Evolutionary conservation across 2,888 invertebrate species (phyloP).

Genomic region (Agriopis leucophaearia): DNA sequence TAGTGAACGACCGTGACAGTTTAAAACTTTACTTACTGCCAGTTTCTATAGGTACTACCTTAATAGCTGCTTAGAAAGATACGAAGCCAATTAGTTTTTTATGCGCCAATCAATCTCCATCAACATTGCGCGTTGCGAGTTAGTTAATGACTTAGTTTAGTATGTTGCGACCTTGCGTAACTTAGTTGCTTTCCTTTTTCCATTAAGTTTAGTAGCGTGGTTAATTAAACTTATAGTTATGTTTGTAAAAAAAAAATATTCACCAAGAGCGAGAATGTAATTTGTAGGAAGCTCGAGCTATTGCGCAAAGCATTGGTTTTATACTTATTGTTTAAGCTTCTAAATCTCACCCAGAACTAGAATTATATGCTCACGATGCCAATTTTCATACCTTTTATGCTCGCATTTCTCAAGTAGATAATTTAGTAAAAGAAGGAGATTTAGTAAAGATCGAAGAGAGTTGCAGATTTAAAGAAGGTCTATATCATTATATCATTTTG

Average conservation of each 20-base stretch:
- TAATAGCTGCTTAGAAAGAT: conserved; percentile 38
- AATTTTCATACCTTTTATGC: too few species aligned
- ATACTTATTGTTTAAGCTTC: too few species aligned
- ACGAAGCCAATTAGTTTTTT: conserved; percentile 67
- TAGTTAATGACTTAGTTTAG: conserved; percentile 50
- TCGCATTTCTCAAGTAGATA: too few species aligned
- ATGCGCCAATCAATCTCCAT: conserved; percentile 68
- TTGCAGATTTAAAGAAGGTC: too few species aligned
- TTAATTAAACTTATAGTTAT: not conserved
- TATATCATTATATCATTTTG: too few species aligned
- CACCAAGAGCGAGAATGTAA: not conserved
- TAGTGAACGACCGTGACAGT: too few species aligned
- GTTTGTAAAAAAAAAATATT: too few species aligned
- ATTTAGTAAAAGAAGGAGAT: too few species aligned
- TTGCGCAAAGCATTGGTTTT: too few species aligned
- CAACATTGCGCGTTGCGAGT: conserved; percentile 52
- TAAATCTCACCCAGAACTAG: too few species aligned
- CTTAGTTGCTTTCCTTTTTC: conserved; percentile 23
- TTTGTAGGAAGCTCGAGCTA: not conserved
- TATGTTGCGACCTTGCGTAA: conserved; percentile 46
- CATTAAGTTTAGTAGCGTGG: conserved; percentile 15
- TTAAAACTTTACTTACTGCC: not conserved
- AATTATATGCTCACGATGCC: too few species aligned
- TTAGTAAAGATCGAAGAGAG: too few species aligned
- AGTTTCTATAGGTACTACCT: conserved; percentile 25